Conservation (phyloP, 2,888 invertebrate genomes). For the Allygus modestus region DNA sequence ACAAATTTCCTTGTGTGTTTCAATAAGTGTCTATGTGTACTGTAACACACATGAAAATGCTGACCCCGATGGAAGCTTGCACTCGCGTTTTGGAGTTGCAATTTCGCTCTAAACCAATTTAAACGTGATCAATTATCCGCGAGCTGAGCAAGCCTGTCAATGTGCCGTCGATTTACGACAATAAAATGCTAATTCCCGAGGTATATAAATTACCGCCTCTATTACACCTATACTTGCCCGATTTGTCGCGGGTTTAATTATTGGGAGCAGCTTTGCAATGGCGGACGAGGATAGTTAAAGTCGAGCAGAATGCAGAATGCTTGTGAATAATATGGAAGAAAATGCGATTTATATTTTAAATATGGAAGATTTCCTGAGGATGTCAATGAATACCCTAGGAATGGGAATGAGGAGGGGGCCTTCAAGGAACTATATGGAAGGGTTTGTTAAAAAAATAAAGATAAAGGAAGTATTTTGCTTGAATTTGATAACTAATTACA, state of each 20-base stretch:
- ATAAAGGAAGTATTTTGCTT: no score
- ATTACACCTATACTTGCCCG: slow-evolving; percentile 36
- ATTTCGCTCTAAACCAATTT: slow-evolving; percentile 32
- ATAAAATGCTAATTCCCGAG: slow-evolving; percentile 40
- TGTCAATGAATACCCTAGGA: no score
- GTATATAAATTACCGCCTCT: slow-evolving; percentile 38
- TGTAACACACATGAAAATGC: neutral
- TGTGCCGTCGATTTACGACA: slow-evolving; percentile 34
- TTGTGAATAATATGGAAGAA: no score
- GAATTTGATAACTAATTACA: no score
- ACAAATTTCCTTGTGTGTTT: neutral
- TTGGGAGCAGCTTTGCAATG: neutral
- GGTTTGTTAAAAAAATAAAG: no score
- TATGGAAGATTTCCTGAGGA: no score
- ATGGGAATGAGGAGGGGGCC: no score
- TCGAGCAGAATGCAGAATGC: no score
- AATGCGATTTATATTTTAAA: no score
- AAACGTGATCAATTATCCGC: slow-evolving; percentile 25
- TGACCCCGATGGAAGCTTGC: slow-evolving; percentile 15
- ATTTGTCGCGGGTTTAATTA: slow-evolving; percentile 6
- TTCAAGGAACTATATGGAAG: no score
- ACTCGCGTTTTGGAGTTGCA: slow-evolving; percentile 27
- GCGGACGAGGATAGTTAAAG: neutral
- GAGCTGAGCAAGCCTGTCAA: slow-evolving; percentile 15
- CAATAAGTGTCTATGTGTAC: neutral